Evolutionary conservation across 2,797 vertebrate genomes (phyloP).

Genomic region (Smutsia temminckii): DNA sequence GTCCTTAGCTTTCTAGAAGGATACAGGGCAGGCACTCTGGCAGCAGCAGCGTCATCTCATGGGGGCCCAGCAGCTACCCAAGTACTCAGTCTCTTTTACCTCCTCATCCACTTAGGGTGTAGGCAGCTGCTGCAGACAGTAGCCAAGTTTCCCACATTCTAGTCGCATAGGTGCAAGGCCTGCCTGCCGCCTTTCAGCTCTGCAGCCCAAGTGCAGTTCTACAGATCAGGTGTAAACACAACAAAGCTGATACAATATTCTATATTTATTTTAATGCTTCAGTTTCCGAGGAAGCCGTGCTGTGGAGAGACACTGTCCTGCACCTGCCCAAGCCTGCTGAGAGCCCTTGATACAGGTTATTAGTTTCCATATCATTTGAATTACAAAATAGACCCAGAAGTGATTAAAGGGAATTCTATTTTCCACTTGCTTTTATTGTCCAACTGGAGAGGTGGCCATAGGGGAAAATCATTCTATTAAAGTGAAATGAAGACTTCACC

Average conservation of each 20-base stretch:
- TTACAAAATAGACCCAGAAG: constrained; percentile 36
- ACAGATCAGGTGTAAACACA: not conserved
- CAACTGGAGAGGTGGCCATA: not conserved
- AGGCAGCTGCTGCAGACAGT: not conserved
- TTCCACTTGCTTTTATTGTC: not conserved
- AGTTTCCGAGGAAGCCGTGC: not conserved
- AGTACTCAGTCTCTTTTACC: not conserved
- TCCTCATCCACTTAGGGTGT: not conserved
- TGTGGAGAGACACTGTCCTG: not conserved
- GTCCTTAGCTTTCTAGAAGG: not conserved
- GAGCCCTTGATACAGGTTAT: not conserved
- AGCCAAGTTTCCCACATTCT: not conserved
- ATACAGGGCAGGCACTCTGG: not conserved
- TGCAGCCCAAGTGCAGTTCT: not conserved
- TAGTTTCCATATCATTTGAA: constrained; percentile 43
- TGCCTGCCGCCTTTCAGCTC: not conserved
- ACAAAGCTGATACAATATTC: not conserved
- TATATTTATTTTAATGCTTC: not conserved
- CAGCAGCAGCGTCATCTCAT: not conserved
- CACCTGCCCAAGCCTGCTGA: not conserved
- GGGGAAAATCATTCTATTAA: not conserved
- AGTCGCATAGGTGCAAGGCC: not conserved
- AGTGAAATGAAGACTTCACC: not conserved
- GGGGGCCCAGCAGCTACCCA: not conserved
- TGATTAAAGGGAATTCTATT: not conserved